phyloP scores from a whole-genome alignment of 2,888 invertebrate species.

The Aporophyla nigra region DNA sequence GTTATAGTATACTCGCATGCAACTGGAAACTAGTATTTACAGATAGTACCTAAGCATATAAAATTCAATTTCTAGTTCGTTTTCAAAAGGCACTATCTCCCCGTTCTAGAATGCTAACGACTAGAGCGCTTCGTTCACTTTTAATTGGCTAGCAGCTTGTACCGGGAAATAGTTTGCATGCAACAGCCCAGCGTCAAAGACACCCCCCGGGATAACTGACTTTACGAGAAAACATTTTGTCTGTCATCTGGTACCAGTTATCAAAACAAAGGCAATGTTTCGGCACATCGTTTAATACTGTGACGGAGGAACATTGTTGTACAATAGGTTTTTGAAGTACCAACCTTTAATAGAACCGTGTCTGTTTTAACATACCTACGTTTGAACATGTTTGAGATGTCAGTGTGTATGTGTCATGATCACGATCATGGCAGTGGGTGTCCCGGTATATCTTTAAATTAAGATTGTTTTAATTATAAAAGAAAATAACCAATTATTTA shows the following conservation, averaged over 20 bases:
- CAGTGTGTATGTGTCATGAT: no score
- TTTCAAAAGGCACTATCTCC: conserved; percentile 8
- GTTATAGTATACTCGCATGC: no score
- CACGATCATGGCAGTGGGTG: no score
- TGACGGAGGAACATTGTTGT: neutral
- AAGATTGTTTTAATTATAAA: no score
- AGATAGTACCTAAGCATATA: neutral
- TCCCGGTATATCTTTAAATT: no score
- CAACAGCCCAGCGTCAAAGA: conserved; percentile 1
- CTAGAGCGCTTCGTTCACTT: conserved; percentile 11
- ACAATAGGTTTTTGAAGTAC: neutral
- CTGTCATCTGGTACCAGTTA: neutral
- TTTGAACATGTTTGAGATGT: neutral
- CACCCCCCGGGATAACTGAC: conserved; percentile 5
- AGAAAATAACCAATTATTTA: no score
- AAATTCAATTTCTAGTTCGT: neutral
- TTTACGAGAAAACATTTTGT: conserved; percentile 2
- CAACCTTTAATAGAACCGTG: neutral
- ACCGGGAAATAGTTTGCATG: neutral
- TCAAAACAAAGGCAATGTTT: conserved; percentile 8
- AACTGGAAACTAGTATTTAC: no score
- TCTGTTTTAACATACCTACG: no score
- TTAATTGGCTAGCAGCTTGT: conserved; percentile 32
- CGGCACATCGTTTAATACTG: conserved; percentile 1
- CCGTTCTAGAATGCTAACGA: conserved; percentile 12